Percentiles rank a stretch among this genome's conserved stretches.
Conservation (phyloP, 2,797 vertebrate species). For the Decapterus maruadsi region DNA sequence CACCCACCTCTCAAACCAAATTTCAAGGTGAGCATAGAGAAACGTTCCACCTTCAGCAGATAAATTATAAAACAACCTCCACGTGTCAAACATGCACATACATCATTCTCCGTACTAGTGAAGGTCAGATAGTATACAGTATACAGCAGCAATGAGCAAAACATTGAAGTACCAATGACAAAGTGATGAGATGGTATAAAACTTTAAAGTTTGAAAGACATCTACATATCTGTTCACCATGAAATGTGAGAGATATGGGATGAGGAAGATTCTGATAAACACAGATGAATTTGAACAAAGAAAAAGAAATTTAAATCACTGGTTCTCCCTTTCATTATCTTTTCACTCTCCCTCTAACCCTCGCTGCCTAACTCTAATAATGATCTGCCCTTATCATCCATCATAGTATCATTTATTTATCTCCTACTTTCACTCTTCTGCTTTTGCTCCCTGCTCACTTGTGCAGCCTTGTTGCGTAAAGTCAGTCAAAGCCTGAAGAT, state of each 20-base stretch:
- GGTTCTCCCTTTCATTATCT: constrained; percentile 15
- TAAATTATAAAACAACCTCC: constrained; percentile 1
- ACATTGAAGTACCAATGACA: background rate
- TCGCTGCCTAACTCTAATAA: constrained; percentile 10
- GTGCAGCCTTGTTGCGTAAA: constrained; percentile 54
- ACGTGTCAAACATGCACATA: background rate
- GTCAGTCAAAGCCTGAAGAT: constrained; percentile 70
- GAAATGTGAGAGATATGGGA: constrained; percentile 3
- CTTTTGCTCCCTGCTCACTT: constrained; percentile 13
- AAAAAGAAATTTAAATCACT: constrained; percentile 1
- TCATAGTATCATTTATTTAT: constrained; percentile 35
- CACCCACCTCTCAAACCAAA: background rate
- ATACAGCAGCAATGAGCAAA: background rate
- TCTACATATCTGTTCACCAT: constrained; percentile 4
- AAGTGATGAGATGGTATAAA: constrained; percentile 1
- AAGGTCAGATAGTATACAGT: constrained; percentile 5
- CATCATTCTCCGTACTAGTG: constrained; percentile 1
- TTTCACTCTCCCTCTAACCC: constrained; percentile 16
- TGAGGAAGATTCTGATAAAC: background rate
- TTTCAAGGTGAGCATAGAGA: background rate
- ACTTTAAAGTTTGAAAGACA: constrained; percentile 1
- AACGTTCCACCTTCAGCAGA: background rate
- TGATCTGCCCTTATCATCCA: constrained; percentile 21
- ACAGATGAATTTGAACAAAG: background rate
- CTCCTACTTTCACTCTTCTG: constrained; percentile 24